Conservation (phyloP, 2,797 vertebrate genomes). For the Anguilla megastoma region DNA sequence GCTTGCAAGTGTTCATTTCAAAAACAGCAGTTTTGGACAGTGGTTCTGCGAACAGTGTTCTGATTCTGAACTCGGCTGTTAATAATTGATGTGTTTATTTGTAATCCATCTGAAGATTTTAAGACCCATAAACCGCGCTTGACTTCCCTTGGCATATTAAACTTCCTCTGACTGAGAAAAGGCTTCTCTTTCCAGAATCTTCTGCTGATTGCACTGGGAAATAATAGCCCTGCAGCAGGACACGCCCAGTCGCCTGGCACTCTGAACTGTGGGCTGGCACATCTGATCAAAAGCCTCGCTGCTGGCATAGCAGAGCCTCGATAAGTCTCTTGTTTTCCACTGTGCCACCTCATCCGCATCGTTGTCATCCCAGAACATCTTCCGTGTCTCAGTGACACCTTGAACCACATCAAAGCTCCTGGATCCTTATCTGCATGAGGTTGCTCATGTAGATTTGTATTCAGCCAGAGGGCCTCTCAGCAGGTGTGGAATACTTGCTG, state of each 20-base stretch:
- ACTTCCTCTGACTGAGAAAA: slow-evolving; percentile 4
- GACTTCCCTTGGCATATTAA: background rate
- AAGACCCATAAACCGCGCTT: background rate
- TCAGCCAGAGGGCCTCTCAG: background rate
- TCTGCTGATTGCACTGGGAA: background rate
- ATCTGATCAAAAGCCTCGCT: slow-evolving; percentile 4
- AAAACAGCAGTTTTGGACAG: background rate
- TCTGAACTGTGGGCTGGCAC: background rate
- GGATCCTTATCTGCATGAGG: background rate
- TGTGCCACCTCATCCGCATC: background rate
- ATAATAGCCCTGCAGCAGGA: background rate
- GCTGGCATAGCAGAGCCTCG: background rate
- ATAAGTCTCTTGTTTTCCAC: background rate
- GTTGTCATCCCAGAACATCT: background rate
- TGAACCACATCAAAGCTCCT: background rate
- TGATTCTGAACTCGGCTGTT: background rate
- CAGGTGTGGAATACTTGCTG: background rate
- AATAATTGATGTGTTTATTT: slow-evolving; percentile 20
- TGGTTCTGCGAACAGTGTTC: background rate
- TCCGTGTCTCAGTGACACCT: background rate
- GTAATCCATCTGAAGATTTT: background rate
- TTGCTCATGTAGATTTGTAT: background rate
- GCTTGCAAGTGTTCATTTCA: background rate
- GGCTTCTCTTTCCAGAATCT: background rate
- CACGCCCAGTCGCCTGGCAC: background rate